Percentiles rank a stretch among this genome's conserved stretches.
phyloP scores from a whole-genome alignment of 1,140 invertebrate genomes.

The Antheraea mylitta region DNA sequence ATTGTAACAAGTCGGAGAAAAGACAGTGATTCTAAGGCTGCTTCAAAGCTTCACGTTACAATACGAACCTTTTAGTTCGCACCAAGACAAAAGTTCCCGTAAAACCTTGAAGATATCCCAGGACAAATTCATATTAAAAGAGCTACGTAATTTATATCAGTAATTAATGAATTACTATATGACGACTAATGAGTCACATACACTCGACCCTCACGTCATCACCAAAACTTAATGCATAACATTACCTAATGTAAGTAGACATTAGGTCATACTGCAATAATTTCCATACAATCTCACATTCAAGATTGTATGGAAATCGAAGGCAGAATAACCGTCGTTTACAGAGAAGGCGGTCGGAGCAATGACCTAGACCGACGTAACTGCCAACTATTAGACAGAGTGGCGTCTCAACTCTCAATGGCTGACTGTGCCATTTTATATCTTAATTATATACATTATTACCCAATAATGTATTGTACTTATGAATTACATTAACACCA shows the following conservation, averaged over 20 bases:
- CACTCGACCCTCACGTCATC: neutral
- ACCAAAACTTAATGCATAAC: neutral
- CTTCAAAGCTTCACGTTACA: too few relatives aligned
- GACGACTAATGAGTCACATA: neutral
- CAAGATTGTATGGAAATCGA: neutral
- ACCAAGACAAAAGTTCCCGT: too few relatives aligned
- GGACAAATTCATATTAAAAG: too few relatives aligned
- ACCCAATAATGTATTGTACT: constrained; percentile 2
- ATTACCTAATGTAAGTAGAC: neutral
- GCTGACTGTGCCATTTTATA: neutral
- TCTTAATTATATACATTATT: neutral
- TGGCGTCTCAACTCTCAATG: constrained; percentile 15
- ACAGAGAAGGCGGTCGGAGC: constrained; percentile 7
- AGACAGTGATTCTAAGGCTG: too few relatives aligned
- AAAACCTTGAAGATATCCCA: too few relatives aligned
- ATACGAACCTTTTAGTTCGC: too few relatives aligned
- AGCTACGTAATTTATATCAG: neutral
- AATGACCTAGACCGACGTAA: constrained; percentile 22
- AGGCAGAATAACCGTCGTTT: neutral
- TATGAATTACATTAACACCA: neutral
- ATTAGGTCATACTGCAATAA: neutral
- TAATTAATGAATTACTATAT: too few relatives aligned
- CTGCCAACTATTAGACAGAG: constrained; percentile 17
- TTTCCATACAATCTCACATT: constrained; percentile 4
- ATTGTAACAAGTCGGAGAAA: too few relatives aligned